phyloP scores from a whole-genome alignment of 2,888 invertebrate species.

The Polymixis flavicincta region DNA sequence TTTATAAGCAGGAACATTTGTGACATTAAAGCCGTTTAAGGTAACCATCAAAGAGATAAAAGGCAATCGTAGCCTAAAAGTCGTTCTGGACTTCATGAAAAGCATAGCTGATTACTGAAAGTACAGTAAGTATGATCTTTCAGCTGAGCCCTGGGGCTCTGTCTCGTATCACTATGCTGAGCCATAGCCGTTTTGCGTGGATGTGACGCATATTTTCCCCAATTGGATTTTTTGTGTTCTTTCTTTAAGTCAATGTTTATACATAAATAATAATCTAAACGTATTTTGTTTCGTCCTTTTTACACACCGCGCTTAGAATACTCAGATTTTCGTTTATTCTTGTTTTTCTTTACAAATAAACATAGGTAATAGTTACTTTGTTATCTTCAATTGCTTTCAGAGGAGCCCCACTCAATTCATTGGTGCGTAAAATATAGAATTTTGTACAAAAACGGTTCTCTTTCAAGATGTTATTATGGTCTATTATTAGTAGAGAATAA shows the following conservation, averaged over 20 bases:
- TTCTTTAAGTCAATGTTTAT: too few species aligned
- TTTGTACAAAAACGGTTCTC: constrained; percentile 79
- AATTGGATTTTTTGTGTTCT: too few species aligned
- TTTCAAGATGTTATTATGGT: constrained; percentile 74
- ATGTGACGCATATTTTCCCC: too few species aligned
- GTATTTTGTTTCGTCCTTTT: too few species aligned
- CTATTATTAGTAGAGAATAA: constrained; percentile 75
- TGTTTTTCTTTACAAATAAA: neutral
- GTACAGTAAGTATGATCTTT: neutral
- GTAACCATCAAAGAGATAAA: neutral
- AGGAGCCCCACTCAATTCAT: constrained; percentile 65
- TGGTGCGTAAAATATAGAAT: constrained; percentile 79
- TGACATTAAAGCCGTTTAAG: neutral
- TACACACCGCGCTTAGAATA: neutral
- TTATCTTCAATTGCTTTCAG: constrained; percentile 59
- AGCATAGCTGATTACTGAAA: neutral
- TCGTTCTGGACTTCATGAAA: neutral
- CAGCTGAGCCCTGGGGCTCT: neutral
- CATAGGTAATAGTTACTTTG: neutral
- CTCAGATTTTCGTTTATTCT: neutral
- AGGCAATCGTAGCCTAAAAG: neutral
- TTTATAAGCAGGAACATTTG: neutral
- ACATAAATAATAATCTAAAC: too few species aligned
- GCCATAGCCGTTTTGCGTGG: too few species aligned
- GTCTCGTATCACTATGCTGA: too few species aligned